Conservation (phyloP, 2,113 vertebrate genomes). For the Trochalopteron elliotii region DNA sequence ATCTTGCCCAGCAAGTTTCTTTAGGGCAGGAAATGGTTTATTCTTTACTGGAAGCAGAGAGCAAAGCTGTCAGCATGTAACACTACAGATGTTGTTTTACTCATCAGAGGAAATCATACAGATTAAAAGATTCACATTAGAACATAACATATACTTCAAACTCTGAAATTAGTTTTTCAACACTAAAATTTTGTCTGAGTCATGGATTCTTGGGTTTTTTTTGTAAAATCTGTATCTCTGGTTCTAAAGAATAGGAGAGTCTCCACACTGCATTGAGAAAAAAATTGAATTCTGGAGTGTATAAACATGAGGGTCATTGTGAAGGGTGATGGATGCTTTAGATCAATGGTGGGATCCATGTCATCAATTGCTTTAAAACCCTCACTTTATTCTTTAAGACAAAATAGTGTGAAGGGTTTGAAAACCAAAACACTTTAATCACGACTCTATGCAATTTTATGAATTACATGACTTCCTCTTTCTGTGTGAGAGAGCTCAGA, state of each 20-base stretch:
- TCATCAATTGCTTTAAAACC: background rate
- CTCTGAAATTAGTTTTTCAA: background rate
- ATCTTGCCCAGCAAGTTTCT: background rate
- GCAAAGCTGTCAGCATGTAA: background rate
- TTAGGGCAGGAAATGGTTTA: background rate
- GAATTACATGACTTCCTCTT: background rate
- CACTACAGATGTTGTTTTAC: background rate
- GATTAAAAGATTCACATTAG: background rate
- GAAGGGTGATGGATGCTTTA: background rate
- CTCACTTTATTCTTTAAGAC: background rate
- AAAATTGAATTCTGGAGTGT: background rate
- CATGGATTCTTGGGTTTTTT: background rate
- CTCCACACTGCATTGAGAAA: background rate
- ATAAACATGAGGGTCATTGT: background rate
- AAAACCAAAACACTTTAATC: background rate
- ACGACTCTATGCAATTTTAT: background rate
- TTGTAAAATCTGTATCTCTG: background rate
- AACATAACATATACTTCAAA: background rate
- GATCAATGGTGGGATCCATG: background rate
- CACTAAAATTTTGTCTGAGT: background rate
- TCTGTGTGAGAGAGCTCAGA: background rate
- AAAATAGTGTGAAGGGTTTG: background rate
- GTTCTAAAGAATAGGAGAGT: background rate
- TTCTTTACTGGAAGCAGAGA: background rate
- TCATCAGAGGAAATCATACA: background rate